Conservation (phyloP, 2,888 invertebrate species). For the Atherix ibis region DNA sequence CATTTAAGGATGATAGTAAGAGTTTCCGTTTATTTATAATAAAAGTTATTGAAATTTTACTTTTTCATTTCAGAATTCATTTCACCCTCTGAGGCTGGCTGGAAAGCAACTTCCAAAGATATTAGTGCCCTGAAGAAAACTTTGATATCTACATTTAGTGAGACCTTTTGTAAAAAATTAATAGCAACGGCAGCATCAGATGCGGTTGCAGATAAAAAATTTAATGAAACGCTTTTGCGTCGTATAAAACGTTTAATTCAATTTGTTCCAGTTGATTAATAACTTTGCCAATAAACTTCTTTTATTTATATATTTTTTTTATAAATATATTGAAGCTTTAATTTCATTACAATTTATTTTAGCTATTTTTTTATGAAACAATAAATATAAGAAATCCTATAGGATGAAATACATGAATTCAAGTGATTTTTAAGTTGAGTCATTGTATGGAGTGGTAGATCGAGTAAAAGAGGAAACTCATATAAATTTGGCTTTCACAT, state of each 20-base stretch:
- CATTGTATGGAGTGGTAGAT: too few species aligned
- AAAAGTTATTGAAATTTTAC: too few species aligned
- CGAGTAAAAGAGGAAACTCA: too few species aligned
- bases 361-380: too few species aligned
- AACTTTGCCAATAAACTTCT: too few species aligned
- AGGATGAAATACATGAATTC: too few species aligned
- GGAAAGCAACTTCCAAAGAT: constrained; percentile 44
- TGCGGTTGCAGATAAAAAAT: constrained; percentile 47
- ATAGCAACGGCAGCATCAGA: constrained; percentile 51
- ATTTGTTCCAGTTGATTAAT: constrained; percentile 46
- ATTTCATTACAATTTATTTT: too few species aligned
- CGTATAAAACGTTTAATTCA: constrained; percentile 67
- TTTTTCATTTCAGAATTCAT: constrained; percentile 30
- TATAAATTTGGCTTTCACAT: too few species aligned
- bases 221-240: constrained; percentile 57
- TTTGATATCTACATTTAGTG: constrained; percentile 57
- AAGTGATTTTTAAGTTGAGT: too few species aligned
- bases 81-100: constrained; percentile 35
- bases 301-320: neutral
- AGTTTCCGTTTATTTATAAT: too few species aligned
- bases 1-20: constrained; percentile 9
- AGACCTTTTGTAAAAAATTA: constrained; percentile 59
- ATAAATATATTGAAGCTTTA: too few species aligned
- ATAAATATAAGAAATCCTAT: too few species aligned
- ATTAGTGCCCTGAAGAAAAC: constrained; percentile 53